These are phyloP conservation scores for Frankliniella intonsa DNA, from an alignment of 2,888 invertebrate genomes.

Conservation along the genomic window DNA sequence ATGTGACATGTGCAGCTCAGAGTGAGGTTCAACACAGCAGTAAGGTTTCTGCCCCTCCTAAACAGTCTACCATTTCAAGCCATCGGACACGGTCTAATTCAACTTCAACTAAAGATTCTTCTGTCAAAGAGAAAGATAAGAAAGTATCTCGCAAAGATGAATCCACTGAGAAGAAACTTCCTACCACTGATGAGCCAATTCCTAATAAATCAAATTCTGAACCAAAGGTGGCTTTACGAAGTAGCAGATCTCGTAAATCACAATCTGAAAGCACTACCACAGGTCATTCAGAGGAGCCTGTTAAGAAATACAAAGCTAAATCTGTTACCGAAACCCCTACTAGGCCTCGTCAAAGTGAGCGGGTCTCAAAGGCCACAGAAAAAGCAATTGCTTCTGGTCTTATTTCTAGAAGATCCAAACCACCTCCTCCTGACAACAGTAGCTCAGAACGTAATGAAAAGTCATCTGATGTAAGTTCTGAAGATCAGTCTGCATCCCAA, in stretches of 20 bases:
- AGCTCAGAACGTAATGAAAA: neutral
- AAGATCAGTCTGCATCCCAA: neutral
- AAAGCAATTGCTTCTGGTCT: conserved; percentile 4
- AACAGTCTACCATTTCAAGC: neutral
- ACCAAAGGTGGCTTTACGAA: neutral
- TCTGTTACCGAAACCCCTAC: neutral
- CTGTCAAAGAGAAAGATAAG: neutral
- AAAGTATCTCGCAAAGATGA: neutral
- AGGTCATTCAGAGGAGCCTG: neutral
- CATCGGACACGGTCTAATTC: neutral
- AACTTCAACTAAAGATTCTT: neutral
- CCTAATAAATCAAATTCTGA: neutral
- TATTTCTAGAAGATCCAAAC: neutral
- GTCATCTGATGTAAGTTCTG: neutral
- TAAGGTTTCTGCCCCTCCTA: neutral
- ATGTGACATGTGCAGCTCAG: neutral
- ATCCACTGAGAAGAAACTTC: neutral
- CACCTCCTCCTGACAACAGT: neutral
- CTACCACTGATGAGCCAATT: neutral
- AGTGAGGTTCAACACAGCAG: neutral
- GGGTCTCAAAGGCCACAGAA: neutral
- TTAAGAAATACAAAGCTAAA: neutral
- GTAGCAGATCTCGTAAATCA: neutral
- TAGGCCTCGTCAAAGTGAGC: neutral
- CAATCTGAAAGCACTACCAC: neutral